phyloP scores from a whole-genome alignment of 2,113 vertebrate genomes.

The Ondatra zibethicus region DNA sequence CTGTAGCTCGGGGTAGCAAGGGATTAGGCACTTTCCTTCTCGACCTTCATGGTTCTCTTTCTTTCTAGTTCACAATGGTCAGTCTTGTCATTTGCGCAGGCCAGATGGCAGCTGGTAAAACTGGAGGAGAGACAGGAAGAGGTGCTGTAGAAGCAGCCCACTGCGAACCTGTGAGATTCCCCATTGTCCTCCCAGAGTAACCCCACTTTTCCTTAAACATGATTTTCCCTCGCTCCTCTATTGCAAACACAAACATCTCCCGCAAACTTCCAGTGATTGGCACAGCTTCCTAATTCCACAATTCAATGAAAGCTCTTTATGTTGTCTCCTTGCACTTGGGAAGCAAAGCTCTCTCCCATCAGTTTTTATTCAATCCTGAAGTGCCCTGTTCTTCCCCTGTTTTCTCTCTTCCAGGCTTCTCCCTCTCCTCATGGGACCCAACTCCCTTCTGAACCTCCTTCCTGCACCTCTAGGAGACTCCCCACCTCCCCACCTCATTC shows the following conservation, averaged over 20 bases:
- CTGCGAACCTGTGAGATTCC: background rate
- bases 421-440: background rate
- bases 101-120: background rate
- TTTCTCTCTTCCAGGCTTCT: no score
- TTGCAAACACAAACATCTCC: background rate
- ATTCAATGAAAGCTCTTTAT: accelerated
- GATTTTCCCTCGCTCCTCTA: no score
- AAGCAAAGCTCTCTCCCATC: accelerated
- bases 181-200: background rate
- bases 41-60: background rate
- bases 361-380: accelerated
- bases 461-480: no score
- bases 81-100: background rate
- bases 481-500: accelerated
- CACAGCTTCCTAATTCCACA: background rate
- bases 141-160: background rate
- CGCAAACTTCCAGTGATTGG: accelerated
- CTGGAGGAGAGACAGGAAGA: accelerated
- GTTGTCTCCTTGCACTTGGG: accelerated
- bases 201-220: accelerated
- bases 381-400: accelerated
- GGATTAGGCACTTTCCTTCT: background rate
- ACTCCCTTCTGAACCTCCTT: no score
- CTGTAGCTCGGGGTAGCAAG: no score
- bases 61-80: background rate